phyloP scores from a whole-genome alignment of 1,140 invertebrate genomes.

The Aphelinus certus region DNA sequence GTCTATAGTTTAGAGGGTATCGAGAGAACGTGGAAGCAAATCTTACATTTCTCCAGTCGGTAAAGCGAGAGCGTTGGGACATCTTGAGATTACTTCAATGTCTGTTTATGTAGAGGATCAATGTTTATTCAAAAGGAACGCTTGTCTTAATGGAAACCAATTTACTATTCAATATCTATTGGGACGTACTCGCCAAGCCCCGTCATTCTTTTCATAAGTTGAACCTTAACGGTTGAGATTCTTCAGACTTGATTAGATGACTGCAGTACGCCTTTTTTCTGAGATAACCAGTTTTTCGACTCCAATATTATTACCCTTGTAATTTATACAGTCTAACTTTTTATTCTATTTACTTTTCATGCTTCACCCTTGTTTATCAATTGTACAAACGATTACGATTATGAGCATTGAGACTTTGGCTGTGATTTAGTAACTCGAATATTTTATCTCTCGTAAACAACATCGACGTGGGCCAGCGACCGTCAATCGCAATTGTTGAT shows the following conservation, averaged over 20 bases:
- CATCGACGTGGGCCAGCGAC: slow-evolving; percentile 51
- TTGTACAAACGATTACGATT: slow-evolving; percentile 42
- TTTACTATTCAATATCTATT: slow-evolving; percentile 31
- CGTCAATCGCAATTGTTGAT: slow-evolving; percentile 38
- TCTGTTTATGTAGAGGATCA: slow-evolving; percentile 37
- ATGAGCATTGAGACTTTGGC: slow-evolving; percentile 38
- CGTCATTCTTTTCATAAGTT: slow-evolving; percentile 11
- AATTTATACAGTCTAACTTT: slow-evolving; percentile 26
- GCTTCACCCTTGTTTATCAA: slow-evolving; percentile 26
- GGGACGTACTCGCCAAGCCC: slow-evolving; percentile 47
- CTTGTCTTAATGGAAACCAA: slow-evolving; percentile 35
- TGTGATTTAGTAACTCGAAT: slow-evolving; percentile 31
- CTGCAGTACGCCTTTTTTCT: slow-evolving; percentile 22
- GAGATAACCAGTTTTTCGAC: slow-evolving; percentile 23
- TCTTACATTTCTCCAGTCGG: slow-evolving; percentile 55
- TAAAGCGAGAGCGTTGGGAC: slow-evolving; percentile 46
- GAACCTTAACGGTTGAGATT: too few species aligned
- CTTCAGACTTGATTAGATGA: neutral
- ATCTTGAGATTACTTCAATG: slow-evolving; percentile 36
- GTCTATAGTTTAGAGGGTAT: slow-evolving; percentile 63
- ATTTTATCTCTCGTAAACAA: slow-evolving; percentile 40
- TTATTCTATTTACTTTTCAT: slow-evolving; percentile 12
- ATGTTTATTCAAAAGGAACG: slow-evolving; percentile 31
- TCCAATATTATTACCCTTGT: slow-evolving; percentile 24
- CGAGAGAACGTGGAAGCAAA: slow-evolving; percentile 62